Evolutionary conservation across 2,888 invertebrate genomes (phyloP), one percentile per base, ranked within the genome.

Genomic region (Eupithecia exiguata): DNA sequence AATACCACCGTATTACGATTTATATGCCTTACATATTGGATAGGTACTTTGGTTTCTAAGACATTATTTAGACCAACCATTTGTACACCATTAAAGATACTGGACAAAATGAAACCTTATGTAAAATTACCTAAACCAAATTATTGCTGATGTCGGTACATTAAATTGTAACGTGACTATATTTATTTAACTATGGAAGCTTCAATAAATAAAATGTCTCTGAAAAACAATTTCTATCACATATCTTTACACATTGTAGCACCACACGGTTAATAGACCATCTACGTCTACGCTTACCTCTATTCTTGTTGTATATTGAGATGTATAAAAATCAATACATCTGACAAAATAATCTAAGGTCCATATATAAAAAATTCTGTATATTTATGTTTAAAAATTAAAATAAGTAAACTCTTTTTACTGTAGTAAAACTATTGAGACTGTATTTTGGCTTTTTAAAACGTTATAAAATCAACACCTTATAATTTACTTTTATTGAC

Each of bases 221-320:
- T 93, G 92, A 88, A 94, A 92, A 92, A 92, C 88, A 92, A 89
- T 92, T 91, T 93, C 91, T 94, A 94, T 94, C 94, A 94, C 94
- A 94, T 93, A 89, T 94, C 93, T 86, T 94, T 94, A 92, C 93
- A 92, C 92, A 86, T 87, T 93, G 92, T 94, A 94, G 94, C 94
- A 94, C 94, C 94, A 93, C 94, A 90, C 94, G 85, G 92, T 94
- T 94, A 94, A 92, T 92, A 93, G 93, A 94, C 92, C 93, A 91
- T 92, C 93, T 93, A 94, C 89, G 82, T 83, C 87, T 87, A 94
- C 91, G 88, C 93, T 93, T 94, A 94, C 92, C 91, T 88, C 89
- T 93, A 93, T 91, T 91, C 91, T 86, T 89, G 87, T 92, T 94
- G 93, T 94, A 93, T 92, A 94, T 91, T 91, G 92, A 89, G 92